Evolutionary conservation across 2,797 vertebrate species (phyloP), one percentile per base, ranked within the genome.

Genomic region (Buphagus erythrorhynchus): DNA sequence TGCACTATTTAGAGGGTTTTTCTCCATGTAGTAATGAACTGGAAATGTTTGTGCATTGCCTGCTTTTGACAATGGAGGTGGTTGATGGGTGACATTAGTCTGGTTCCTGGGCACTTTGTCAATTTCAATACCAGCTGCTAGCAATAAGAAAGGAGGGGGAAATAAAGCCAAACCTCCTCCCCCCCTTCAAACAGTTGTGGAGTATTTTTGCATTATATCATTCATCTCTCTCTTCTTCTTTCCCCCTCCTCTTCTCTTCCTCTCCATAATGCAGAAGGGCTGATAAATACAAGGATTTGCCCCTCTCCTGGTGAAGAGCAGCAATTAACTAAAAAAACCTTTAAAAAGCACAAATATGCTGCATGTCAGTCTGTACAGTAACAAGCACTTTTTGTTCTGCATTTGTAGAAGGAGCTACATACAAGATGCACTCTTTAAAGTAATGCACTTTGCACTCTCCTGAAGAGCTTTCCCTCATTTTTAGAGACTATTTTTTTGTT

Each of bases 371-470:
- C 51, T 76, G 46, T 69, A 18, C 18, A 73, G 62, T 55, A 77
- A 88, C 71, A 93, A 68, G 92, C 94, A 96, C 95, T 95, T 95
- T 93, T 61, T 81, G 71, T 66, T 83, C 55, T 72, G 55, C 52
- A 17, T 68, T 83, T 86, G 38, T 88, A 82, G 93, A 81, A 91
- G 63, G 24, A 78, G 52, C 78, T 69, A 86, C 1, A 1, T 20
- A 20, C 9, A 55, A 55, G 65, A 92, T 95, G 96, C 97, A 97
- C 98, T 98, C 97, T 97, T 89, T 29, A 84, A 97, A 95, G 84
- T 67, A 84, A 96, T 13, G 97, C 98, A 98, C 97, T 98, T 98
- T 98, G 90, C 78, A 71, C 92, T 94, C 93, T 92, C 94, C 72
- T 84, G 63, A 92, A 95, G 88, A 92, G 66, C 71, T 92, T 95